Conservation (phyloP, 2,888 invertebrate genomes). For the Tetramorium bicarinatum region DNA sequence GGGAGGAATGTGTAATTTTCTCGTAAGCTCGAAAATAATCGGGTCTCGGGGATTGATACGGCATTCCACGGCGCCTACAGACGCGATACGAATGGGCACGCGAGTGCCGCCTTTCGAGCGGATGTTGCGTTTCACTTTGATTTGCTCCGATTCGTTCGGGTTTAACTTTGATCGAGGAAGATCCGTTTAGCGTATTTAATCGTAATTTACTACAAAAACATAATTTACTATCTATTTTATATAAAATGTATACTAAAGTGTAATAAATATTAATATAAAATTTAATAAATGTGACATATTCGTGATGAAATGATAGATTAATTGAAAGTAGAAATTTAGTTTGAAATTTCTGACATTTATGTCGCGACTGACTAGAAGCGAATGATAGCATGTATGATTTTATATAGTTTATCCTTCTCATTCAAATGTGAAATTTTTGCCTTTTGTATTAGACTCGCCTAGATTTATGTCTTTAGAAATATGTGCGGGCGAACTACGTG, state of each 20-base stretch:
- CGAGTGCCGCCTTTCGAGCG: constrained; percentile 19
- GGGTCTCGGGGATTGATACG: constrained; percentile 76
- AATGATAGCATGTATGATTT: constrained; percentile 26
- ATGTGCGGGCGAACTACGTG: constrained; percentile 30
- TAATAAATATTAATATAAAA: background rate
- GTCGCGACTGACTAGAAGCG: constrained; percentile 29
- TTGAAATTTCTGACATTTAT: constrained; percentile 56
- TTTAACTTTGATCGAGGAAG: background rate
- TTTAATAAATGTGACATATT: background rate
- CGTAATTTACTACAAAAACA: background rate
- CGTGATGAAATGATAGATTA: background rate
- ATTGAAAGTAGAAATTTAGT: background rate
- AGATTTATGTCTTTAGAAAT: constrained; percentile 68
- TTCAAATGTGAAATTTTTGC: constrained; percentile 45
- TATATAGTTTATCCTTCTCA: constrained; percentile 58
- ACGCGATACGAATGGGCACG: constrained; percentile 51
- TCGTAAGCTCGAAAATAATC: constrained; percentile 82
- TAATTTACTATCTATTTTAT: background rate
- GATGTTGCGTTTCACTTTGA: constrained; percentile 5
- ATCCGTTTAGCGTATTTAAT: constrained; percentile 4
- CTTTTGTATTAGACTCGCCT: constrained; percentile 58
- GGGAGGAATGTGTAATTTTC: constrained; percentile 82
- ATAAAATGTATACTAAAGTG: background rate
- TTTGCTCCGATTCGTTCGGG: background rate
- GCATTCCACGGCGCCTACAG: constrained; percentile 65